Conservation (phyloP, 2,113 vertebrate species). For the Colinus virginianus region DNA sequence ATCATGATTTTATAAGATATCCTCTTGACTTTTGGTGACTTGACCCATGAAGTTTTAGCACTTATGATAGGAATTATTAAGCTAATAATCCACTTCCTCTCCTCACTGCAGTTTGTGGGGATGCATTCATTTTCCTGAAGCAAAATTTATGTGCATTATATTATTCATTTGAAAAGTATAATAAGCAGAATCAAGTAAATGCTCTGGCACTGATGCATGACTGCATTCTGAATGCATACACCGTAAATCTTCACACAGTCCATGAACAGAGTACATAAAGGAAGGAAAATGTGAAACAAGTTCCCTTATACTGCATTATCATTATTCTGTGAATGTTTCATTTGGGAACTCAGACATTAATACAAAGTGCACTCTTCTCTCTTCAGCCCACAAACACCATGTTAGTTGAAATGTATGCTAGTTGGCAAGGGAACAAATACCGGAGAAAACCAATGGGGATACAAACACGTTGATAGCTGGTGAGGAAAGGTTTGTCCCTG, state of each 20-base stretch:
- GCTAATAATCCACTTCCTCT: not conserved
- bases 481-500: not conserved
- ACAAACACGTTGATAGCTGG: not conserved
- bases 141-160: not conserved
- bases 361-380: not conserved
- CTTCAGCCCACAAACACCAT: not conserved
- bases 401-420: not conserved
- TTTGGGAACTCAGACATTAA: not conserved
- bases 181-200: constrained; percentile 6
- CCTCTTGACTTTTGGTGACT: not conserved
- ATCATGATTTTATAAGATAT: not conserved
- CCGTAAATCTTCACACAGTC: not conserved
- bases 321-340: not conserved
- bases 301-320: not conserved
- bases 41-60: not conserved
- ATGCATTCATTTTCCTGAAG: not conserved
- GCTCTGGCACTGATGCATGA: not conserved
- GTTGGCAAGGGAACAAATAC: not conserved
- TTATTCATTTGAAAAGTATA: constrained; percentile 2
- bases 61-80: not conserved
- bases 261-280: not conserved
- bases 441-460: not conserved
- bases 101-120: not conserved
- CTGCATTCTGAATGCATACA: not conserved
- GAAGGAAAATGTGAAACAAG: not conserved